These are phyloP conservation scores for Cavia porcellus DNA, from an alignment of 2,113 vertebrate species.

Conservation along the genomic window DNA sequence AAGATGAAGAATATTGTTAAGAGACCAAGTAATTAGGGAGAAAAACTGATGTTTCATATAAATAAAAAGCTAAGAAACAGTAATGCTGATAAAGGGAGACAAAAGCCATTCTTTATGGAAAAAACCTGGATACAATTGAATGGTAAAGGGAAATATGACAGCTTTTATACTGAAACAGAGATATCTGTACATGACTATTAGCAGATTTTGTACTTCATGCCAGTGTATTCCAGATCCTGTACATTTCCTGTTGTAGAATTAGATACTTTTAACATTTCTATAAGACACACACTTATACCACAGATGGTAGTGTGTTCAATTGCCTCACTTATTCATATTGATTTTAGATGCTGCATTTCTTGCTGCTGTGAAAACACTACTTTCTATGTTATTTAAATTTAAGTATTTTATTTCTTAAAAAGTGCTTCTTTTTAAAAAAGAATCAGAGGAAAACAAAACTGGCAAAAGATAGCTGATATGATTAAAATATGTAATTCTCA, in stretches of 20 bases:
- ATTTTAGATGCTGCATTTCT: slow-evolving; percentile 24
- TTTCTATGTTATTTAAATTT: not conserved
- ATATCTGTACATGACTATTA: not conserved
- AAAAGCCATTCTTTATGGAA: not conserved
- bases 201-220: not conserved
- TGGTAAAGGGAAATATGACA: not conserved
- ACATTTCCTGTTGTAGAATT: not conserved
- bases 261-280: not conserved
- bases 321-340: not conserved
- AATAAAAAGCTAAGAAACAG: not conserved
- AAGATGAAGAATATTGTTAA: not conserved
- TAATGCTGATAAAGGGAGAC: not conserved
- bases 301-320: slow-evolving; percentile 19
- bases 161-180: not conserved
- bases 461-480: not conserved
- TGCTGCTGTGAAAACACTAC: not conserved
- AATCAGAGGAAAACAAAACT: not conserved
- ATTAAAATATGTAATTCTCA: not conserved
- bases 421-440: not conserved
- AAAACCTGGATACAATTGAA: not conserved
- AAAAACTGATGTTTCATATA: not conserved
- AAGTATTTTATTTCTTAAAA: slow-evolving; percentile 25
- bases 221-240: not conserved
- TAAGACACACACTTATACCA: not conserved
- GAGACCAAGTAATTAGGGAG: not conserved